Conservation (phyloP, 2,113 vertebrate genomes). For the Varanus salvator region DNA sequence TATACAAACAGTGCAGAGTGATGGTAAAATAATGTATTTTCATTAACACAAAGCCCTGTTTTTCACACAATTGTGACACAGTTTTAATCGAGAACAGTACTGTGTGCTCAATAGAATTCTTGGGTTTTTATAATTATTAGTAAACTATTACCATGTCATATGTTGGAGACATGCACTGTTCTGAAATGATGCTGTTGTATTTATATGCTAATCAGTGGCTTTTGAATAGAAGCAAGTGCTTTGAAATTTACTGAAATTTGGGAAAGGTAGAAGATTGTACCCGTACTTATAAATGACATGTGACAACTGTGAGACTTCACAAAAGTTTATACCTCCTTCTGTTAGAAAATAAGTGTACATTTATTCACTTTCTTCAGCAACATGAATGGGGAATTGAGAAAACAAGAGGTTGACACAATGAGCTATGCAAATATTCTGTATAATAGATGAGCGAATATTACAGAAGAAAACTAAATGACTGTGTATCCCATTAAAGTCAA, state of each 20-base stretch:
- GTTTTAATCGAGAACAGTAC: constrained; percentile 65
- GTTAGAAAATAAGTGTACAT: constrained; percentile 73
- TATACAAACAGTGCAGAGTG: constrained; percentile 69
- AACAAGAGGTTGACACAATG: constrained; percentile 72
- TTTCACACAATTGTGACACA: constrained; percentile 60
- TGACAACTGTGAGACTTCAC: constrained; percentile 79
- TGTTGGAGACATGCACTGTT: constrained; percentile 66
- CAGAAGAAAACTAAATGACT: constrained; percentile 86
- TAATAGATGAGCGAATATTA: constrained; percentile 74
- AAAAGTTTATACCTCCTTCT: constrained; percentile 77
- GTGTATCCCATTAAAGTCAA: constrained; percentile 75
- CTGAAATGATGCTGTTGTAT: constrained; percentile 77
- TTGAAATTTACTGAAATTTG: constrained; percentile 80
- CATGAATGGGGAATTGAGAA: constrained; percentile 72
- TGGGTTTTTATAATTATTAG: constrained; percentile 76
- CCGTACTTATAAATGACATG: constrained; percentile 73
- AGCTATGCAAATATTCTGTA: constrained; percentile 75
- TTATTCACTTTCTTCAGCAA: constrained; percentile 67
- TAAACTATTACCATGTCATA: constrained; percentile 75
- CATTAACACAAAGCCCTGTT: constrained; percentile 68
- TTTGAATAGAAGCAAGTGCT: constrained; percentile 70
- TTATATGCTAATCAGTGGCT: constrained; percentile 79
- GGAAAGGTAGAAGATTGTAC: constrained; percentile 75
- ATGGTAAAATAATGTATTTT: constrained; percentile 71
- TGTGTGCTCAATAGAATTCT: constrained; percentile 65